These are phyloP conservation scores for Octomys mimax DNA, from an alignment of 2,797 vertebrate species.

Conservation along the genomic window DNA sequence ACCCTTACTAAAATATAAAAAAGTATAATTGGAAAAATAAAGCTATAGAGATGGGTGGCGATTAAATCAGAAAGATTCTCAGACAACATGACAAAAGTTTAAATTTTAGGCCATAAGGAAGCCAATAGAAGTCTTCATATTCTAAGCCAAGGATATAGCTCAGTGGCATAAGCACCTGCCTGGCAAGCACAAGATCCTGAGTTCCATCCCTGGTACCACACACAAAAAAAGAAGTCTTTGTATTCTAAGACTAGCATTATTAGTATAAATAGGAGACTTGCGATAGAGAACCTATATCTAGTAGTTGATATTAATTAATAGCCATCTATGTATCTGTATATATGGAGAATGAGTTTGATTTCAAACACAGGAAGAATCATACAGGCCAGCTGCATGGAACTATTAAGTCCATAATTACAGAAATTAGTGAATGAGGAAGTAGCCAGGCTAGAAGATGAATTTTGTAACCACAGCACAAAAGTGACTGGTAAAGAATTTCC, in stretches of 20 bases:
- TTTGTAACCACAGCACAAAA: background rate
- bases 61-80: background rate
- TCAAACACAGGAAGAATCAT: background rate
- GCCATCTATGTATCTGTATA: no score
- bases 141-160: background rate
- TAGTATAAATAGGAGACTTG: background rate
- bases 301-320: background rate
- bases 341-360: background rate
- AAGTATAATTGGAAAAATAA: background rate
- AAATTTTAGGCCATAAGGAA: background rate
- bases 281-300: background rate
- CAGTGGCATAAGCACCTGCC: no score
- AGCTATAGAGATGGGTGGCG: background rate
- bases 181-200: no score
- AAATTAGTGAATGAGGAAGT: background rate
- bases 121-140: background rate
- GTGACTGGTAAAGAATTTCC: background rate
- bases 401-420: background rate
- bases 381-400: background rate
- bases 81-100: background rate
- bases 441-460: background rate
- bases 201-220: no score
- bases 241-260: background rate
- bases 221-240: background rate
- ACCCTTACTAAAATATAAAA: no score